phyloP scores from a whole-genome alignment of 2,113 vertebrate species.

The Hemicordylus capensis region DNA sequence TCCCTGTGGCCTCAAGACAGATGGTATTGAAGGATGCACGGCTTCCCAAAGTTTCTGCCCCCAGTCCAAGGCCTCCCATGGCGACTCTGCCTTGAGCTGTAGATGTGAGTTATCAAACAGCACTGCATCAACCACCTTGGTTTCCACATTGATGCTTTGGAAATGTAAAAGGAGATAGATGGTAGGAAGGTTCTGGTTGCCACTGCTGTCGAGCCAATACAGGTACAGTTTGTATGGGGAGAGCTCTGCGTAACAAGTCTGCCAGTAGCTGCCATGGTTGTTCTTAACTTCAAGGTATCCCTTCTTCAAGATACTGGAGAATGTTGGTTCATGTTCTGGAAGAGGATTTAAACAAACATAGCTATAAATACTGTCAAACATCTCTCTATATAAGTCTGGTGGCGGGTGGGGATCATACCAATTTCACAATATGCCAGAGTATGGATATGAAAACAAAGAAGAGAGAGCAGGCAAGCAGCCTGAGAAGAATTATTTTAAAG shows the following conservation, averaged over 20 bases:
- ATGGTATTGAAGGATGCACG: conserved; percentile 75
- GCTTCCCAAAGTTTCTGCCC: conserved; percentile 89
- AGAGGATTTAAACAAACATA: conserved; percentile 43
- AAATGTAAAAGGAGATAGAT: conserved; percentile 89
- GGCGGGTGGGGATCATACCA: neutral
- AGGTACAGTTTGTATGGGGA: conserved; percentile 87
- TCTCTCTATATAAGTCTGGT: neutral
- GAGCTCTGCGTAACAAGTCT: conserved; percentile 89
- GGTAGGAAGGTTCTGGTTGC: conserved; percentile 86
- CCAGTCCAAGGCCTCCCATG: conserved; percentile 94
- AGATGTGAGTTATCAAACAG: conserved; percentile 89
- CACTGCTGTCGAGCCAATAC: conserved; percentile 90
- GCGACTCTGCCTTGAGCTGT: conserved; percentile 86
- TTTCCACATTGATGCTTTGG: conserved; percentile 87
- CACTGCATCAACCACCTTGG: conserved; percentile 85
- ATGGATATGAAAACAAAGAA: neutral
- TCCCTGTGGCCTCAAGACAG: conserved; percentile 64
- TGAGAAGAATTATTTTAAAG: neutral
- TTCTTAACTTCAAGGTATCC: conserved; percentile 89
- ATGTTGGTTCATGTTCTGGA: conserved; percentile 83
- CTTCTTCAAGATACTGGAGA: conserved; percentile 90
- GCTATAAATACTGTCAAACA: conserved; percentile 24
- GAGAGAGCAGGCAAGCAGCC: neutral
- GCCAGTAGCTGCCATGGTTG: conserved; percentile 87
- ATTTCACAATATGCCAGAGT: neutral